These are phyloP conservation scores for Caenorhabditis brenneri DNA, from an alignment of 1,140 invertebrate species.

Conservation along the genomic window DNA sequence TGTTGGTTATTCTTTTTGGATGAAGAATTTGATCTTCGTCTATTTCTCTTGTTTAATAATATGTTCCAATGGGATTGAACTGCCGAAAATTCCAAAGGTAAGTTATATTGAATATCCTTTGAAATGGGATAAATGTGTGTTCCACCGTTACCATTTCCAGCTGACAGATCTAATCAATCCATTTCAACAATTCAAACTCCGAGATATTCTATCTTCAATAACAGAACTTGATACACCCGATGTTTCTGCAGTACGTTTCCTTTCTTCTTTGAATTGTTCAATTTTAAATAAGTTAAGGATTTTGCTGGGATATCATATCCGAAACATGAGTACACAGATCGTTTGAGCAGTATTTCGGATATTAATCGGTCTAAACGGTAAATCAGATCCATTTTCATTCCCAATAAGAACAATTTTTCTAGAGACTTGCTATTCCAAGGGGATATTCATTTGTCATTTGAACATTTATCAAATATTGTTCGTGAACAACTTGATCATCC, in stretches of 20 bases:
- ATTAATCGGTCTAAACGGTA: constrained; percentile 8
- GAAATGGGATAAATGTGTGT: too few species aligned
- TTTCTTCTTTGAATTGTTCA: not conserved
- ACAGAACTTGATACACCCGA: constrained; percentile 3
- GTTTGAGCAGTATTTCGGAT: constrained; percentile 15
- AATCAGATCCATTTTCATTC: not conserved
- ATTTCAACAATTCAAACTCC: constrained; percentile 9
- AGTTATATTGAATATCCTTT: not conserved
- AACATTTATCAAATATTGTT: constrained; percentile 23
- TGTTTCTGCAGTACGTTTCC: not conserved
- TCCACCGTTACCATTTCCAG: not conserved
- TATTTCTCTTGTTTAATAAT: not conserved
- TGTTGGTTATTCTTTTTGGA: too few species aligned
- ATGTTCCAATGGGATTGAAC: not conserved
- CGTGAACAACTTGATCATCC: constrained; percentile 1
- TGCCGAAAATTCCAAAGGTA: constrained; percentile 6
- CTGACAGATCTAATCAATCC: not conserved
- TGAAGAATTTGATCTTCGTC: not conserved
- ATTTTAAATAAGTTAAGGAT: too few species aligned
- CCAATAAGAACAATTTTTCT: too few species aligned
- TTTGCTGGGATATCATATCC: not conserved
- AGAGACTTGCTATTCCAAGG: constrained; percentile 43
- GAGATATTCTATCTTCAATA: not conserved
- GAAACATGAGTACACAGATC: constrained; percentile 8
- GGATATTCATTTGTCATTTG: constrained; percentile 25